These are phyloP conservation scores for Drosophila peninsularis DNA, from an alignment of 2,888 invertebrate genomes.

Conservation along the genomic window DNA sequence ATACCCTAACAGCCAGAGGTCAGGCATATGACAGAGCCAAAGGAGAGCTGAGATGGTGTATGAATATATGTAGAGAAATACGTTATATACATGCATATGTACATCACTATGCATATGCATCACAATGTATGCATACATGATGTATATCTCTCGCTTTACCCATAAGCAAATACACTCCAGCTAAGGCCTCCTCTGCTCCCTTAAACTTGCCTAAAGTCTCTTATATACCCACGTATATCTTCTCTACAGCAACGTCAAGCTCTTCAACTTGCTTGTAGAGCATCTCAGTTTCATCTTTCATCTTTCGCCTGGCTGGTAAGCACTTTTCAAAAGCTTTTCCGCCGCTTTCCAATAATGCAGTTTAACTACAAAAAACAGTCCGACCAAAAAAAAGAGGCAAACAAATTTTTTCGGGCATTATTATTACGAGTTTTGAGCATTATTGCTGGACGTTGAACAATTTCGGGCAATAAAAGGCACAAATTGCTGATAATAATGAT, in stretches of 20 bases:
- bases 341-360: constrained; percentile 69
- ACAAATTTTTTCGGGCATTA: constrained; percentile 51
- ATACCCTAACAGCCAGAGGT: constrained; percentile 40
- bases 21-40: constrained; percentile 5
- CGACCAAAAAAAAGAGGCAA: constrained; percentile 19
- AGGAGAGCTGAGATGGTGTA: no score
- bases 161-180: background rate
- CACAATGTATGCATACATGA: no score
- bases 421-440: constrained; percentile 71
- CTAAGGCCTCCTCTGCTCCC: background rate
- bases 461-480: constrained; percentile 73
- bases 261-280: background rate
- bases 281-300: background rate
- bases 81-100: no score
- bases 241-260: background rate
- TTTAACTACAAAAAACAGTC: constrained; percentile 30
- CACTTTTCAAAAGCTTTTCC: constrained; percentile 58
- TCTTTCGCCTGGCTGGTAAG: background rate
- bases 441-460: constrained; percentile 76
- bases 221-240: background rate
- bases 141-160: no score
- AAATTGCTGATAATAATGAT: constrained; percentile 75
- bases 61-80: background rate
- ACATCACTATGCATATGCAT: no score
- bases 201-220: background rate